Conservation (phyloP, 2,797 vertebrate species). For the Gadopsis bispinosus region DNA sequence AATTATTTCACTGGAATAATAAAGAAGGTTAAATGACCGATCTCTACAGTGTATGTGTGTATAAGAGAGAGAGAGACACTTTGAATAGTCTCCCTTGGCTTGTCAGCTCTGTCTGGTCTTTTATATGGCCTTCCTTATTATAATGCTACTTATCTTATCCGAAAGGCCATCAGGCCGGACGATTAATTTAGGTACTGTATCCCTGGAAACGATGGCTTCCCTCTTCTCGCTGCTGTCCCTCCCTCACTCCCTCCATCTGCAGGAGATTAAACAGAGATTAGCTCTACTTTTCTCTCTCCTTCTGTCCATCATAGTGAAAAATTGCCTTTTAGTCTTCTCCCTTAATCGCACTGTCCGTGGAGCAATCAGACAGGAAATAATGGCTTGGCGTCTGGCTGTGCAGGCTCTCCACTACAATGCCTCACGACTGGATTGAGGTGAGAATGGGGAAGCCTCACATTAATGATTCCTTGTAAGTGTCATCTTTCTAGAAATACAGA, state of each 20-base stretch:
- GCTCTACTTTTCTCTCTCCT: constrained; percentile 73
- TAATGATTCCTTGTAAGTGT: constrained; percentile 71
- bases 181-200: constrained; percentile 78
- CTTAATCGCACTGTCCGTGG: constrained; percentile 75
- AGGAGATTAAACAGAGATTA: constrained; percentile 77
- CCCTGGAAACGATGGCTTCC: constrained; percentile 64
- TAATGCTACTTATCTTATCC: constrained; percentile 81
- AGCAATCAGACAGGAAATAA: constrained; percentile 80
- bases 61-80: constrained; percentile 20
- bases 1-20: constrained; percentile 50
- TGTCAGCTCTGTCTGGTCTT: constrained; percentile 65
- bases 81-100: constrained; percentile 62
- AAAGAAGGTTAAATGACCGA: constrained; percentile 50
- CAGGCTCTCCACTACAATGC: constrained; percentile 57
- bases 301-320: constrained; percentile 82
- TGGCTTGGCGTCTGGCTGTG: constrained; percentile 66
- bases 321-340: constrained; percentile 80
- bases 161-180: constrained; percentile 75
- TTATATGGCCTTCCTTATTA: constrained; percentile 73
- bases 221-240: constrained; percentile 54
- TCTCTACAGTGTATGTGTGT: constrained; percentile 29
- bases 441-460: constrained; percentile 61
- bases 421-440: constrained; percentile 63
- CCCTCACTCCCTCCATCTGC: constrained; percentile 62
- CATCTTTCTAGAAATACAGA: constrained; percentile 69